Evolutionary conservation across 1,140 invertebrate species (phyloP).

Genomic region (Oryctes rhinoceros): DNA sequence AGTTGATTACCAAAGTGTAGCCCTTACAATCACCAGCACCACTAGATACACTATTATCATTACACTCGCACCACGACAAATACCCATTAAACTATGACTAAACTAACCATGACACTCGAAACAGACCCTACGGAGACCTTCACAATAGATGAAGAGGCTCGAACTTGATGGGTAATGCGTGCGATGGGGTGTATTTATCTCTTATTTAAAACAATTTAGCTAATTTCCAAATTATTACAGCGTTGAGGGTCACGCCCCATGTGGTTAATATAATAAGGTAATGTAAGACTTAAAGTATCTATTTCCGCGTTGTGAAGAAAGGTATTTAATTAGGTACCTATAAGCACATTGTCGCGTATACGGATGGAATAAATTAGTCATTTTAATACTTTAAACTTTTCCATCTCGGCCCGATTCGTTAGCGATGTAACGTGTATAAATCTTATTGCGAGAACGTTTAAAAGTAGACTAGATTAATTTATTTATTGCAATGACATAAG

Average conservation of each 20-base stretch:
- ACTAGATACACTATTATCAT: constrained; percentile 6
- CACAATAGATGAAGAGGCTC: not conserved
- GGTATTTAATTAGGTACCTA: not conserved
- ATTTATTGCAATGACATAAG: constrained; percentile 11
- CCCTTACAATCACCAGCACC: constrained; percentile 7
- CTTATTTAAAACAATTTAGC: constrained; percentile 19
- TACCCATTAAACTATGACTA: constrained; percentile 18
- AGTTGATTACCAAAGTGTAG: constrained; percentile 13
- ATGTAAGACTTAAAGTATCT: no score
- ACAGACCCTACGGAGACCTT: not conserved
- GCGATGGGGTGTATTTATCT: constrained; percentile 8
- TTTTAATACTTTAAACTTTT: not conserved
- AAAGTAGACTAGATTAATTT: constrained; percentile 6
- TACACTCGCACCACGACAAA: not conserved
- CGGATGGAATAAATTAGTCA: not conserved
- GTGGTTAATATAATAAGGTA: no score
- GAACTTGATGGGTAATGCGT: not conserved
- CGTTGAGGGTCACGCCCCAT: not conserved
- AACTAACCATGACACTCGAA: constrained; percentile 17
- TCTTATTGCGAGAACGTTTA: constrained; percentile 10
- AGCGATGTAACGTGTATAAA: constrained; percentile 8
- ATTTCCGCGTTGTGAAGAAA: not conserved
- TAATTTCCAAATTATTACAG: not conserved
- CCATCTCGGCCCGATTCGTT: not conserved
- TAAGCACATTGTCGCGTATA: not conserved